phyloP scores from a whole-genome alignment of 2,797 vertebrate genomes.

The Rhinella marina region DNA sequence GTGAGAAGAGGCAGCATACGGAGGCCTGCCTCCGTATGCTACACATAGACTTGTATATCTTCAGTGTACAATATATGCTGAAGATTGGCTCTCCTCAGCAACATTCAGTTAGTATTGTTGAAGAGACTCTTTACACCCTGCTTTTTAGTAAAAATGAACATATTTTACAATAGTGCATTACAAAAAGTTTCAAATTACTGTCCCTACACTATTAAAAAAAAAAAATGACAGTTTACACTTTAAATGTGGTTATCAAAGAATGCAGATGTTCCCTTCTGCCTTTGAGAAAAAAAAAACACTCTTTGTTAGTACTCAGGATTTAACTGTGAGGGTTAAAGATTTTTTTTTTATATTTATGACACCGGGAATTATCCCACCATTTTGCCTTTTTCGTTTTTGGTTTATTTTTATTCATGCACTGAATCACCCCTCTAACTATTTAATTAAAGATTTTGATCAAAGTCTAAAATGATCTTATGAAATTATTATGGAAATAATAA shows the following conservation, averaged over 20 bases:
- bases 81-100: no score
- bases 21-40: no score
- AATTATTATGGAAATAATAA: constrained; percentile 14
- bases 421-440: constrained; percentile 22
- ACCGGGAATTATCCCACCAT: constrained; percentile 6
- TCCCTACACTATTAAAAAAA: no score
- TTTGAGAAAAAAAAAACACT: constrained; percentile 15
- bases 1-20: no score
- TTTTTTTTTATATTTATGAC: constrained; percentile 45
- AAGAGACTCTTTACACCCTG: no score
- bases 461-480: constrained; percentile 8
- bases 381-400: constrained; percentile 44
- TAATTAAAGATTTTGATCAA: constrained; percentile 34
- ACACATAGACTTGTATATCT: no score
- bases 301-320: constrained; percentile 52
- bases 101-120: no score
- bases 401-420: constrained; percentile 51
- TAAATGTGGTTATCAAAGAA: neutral
- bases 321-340: constrained; percentile 27
- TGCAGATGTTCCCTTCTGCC: neutral
- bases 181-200: no score
- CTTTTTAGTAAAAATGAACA: no score
- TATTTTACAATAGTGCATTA: no score
- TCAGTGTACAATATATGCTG: no score
- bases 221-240: no score